These are phyloP conservation scores for Drosophila nigricruria DNA, from an alignment of 2,888 invertebrate genomes.

Conservation along the genomic window DNA sequence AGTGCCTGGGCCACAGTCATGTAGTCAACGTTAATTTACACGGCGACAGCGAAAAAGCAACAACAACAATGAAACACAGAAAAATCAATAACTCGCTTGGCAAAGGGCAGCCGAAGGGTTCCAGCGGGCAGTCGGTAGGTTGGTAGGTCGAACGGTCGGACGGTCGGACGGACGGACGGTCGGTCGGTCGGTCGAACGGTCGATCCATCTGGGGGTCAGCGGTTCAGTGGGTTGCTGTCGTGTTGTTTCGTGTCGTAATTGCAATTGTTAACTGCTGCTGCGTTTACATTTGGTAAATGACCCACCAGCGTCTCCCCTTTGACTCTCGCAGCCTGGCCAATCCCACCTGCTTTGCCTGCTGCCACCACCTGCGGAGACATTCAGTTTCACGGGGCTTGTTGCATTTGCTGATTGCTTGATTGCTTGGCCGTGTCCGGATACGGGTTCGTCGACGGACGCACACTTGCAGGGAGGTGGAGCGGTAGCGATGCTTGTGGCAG, in stretches of 20 bases:
- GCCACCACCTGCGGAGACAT: slow-evolving; percentile 23
- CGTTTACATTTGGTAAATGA: slow-evolving; percentile 16
- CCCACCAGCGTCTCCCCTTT: not conserved
- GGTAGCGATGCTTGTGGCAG: not conserved
- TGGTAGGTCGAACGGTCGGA: too few relatives aligned
- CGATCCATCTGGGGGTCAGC: slow-evolving; percentile 22
- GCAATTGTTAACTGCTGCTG: slow-evolving; percentile 68
- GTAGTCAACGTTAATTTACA: slow-evolving; percentile 71
- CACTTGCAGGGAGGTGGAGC: not conserved
- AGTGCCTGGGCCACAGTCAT: slow-evolving; percentile 31
- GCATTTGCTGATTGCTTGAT: slow-evolving; percentile 53
- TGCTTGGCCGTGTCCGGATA: slow-evolving; percentile 37
- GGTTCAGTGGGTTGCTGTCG: slow-evolving; percentile 29
- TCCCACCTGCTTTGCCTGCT: slow-evolving; percentile 2
- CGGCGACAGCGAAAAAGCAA: slow-evolving; percentile 49
- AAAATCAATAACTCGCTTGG: slow-evolving; percentile 57
- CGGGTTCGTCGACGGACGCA: slow-evolving; percentile 1
- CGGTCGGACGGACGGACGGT: not conserved
- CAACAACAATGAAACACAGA: slow-evolving; percentile 23
- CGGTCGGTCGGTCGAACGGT: not conserved
- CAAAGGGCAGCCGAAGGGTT: slow-evolving; percentile 43
- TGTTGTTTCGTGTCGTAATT: slow-evolving; percentile 62
- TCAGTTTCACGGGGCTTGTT: slow-evolving; percentile 43
- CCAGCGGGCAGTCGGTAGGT: not conserved
- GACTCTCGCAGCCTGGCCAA: not conserved